phyloP scores from a whole-genome alignment of 2,797 vertebrate species.

The Netta rufina region DNA sequence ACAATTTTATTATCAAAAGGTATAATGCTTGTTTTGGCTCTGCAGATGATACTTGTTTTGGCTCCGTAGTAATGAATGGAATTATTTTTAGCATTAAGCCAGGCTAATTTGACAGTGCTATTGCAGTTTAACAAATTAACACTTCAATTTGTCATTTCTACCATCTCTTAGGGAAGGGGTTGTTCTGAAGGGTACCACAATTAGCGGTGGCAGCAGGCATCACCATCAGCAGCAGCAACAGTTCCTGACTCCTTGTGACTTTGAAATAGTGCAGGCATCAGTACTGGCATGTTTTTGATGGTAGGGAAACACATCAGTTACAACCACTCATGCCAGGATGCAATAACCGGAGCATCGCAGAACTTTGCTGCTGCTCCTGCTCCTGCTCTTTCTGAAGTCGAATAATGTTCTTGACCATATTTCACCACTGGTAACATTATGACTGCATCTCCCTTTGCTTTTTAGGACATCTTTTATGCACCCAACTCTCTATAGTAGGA shows the following conservation, averaged over 20 bases:
- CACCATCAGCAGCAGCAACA: not conserved
- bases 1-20: constrained; percentile 10
- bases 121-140: constrained; percentile 55
- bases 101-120: constrained; percentile 33
- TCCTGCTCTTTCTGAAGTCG: fast-evolving
- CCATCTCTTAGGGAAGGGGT: not conserved
- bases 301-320: not conserved
- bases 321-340: not conserved
- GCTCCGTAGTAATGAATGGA: constrained; percentile 25
- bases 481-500: not conserved
- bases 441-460: not conserved
- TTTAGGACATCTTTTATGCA: not conserved
- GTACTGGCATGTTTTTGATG: not conserved
- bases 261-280: not conserved
- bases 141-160: constrained; percentile 36
- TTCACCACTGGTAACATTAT: not conserved
- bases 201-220: not conserved
- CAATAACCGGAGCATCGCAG: not conserved
- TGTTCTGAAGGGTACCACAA: not conserved
- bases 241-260: not conserved
- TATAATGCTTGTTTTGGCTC: constrained; percentile 2
- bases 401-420: not conserved
- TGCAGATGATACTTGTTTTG: not conserved
- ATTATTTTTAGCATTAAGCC: constrained; percentile 51
- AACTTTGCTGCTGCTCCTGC: not conserved